Evolutionary conservation across 2,113 vertebrate species (phyloP), one percentile per base, ranked within the genome.

Genomic region (Psilopogon haemacephalus): DNA sequence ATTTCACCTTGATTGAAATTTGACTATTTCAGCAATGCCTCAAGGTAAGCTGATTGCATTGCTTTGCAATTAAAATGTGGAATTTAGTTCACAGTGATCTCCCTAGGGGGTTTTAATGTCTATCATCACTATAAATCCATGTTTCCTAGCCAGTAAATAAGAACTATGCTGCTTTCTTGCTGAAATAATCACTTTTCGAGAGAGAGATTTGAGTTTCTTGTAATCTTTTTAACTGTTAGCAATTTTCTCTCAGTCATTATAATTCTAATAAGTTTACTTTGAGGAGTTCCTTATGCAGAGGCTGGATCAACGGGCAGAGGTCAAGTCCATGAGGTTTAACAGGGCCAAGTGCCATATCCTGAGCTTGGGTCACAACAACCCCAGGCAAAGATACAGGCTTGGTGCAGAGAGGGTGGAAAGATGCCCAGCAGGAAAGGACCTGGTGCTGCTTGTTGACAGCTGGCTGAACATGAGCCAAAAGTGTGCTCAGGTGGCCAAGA

Each of bases 111-210:
- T 15, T 95, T 82, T 74, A 55, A 54, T 59, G 9, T 56, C 84
- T 97, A 21, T 88, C 76, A 92, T 86, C 84, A 80, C 60, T 69
- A 84, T 54, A 89, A 88, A 90, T 58, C 67, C 27, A 65, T 81
- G n/a, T 84, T 88, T 93, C 9, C 15, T 76, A 55, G 44, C 88
- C 56, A 73, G 70, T 94, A 97, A 96, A 78, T 40, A 93, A 92
- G 18, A 72, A 42, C 50, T 30, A 5, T 40, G 67, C 54, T 84
- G 27, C 74, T 71, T 95, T 68, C 65, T 30, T 81, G 65, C 88
- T 87, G 84, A 94, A 96, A 94, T 69, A 93, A 96, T 82, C 71
- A 56, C 68, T 81, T 86, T 26, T 64, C n/a, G 55, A 84, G 83
- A 71, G 75, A 71, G 54, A 71, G 35, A 93, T 90, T 94, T 93